Conservation (phyloP, 2,888 invertebrate species). For the Tholera decimalis region DNA sequence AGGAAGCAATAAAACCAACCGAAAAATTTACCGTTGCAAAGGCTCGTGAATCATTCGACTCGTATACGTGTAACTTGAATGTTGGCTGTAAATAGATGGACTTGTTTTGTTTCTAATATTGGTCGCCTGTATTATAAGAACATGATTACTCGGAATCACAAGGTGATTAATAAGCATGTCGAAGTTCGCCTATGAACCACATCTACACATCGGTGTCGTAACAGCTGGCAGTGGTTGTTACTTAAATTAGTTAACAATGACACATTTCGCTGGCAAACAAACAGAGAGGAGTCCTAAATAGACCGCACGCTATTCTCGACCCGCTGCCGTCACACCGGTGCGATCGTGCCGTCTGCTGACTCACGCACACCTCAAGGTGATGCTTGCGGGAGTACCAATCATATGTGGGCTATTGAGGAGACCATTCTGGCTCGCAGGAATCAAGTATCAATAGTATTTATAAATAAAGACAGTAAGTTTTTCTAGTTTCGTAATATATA, state of each 20-base stretch:
- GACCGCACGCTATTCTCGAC: conserved; percentile 89
- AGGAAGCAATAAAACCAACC: conserved; percentile 75
- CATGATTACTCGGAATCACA: conserved; percentile 31
- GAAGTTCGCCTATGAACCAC: conserved; percentile 73
- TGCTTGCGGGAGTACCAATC: conserved; percentile 70
- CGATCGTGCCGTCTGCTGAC: conserved; percentile 86
- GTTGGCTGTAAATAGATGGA: conserved; percentile 49
- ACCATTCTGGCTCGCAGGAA: conserved; percentile 59
- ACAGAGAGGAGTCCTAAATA: conserved; percentile 89
- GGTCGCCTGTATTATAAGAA: conserved; percentile 5
- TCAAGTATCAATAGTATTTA: conserved; percentile 44
- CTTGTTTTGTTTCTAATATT: conserved; percentile 17
- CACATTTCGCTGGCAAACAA: conserved; percentile 91
- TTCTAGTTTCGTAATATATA: conserved; percentile 23
- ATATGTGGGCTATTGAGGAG: conserved; percentile 52
- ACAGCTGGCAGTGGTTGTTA: conserved; percentile 89
- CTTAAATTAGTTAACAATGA: conserved; percentile 92
- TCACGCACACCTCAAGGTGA: conserved; percentile 90
- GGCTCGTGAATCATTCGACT: conserved; percentile 79
- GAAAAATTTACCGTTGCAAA: conserved; percentile 76
- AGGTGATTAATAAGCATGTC: conserved; percentile 73
- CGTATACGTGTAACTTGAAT: conserved; percentile 69
- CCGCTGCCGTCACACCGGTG: conserved; percentile 87
- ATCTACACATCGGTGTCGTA: conserved; percentile 80
- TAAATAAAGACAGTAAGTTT: conserved; percentile 28